Base-by-base conservation (phyloP, 2,888 invertebrate species). In the Andrena dorsata region DNA sequence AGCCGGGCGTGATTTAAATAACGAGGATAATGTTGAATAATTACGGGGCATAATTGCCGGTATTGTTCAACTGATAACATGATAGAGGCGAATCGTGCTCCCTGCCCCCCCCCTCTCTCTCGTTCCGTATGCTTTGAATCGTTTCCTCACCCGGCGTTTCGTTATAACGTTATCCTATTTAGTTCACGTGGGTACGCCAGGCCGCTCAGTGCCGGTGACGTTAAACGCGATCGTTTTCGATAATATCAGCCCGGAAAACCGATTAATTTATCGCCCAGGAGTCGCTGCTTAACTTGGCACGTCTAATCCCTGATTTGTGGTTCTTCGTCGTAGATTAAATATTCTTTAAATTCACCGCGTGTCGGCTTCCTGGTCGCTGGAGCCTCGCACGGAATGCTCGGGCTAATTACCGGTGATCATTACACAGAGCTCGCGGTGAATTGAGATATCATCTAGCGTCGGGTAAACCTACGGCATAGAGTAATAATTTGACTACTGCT, bases 1-100 rank as follows among this genome's bases (percentile, higher is more conserved):
- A 6, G 49, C 69, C 5, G 41, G 20, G 35, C 58, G 66, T 75
- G 69, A 82, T 82, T 82, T 76, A 76, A 82, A 76, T 75, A 81
- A 81, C 61, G 75, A 75, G 70, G 75, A 75, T 82, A 81, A 82
- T 70, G 63, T 64, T 64, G 81, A 70, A 81, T 74, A 75, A 82
- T 81, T 74, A 80, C 32, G 60, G 20, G 20, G n/a, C 47, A 61
- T 80, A 81, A 81, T 81, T 81, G 65, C 58, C 58, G 28, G 51
- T 60, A 81, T 75, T 81, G 81, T 75, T 49, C 68, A 35, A 20
- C 28, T 56, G 72, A 72, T 63, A 72, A 80, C 61, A 73, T 49
- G 63, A 72, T 56, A 26, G 65, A 61, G 60, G 72, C 26, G 61
- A 51, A 47, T 28, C 65, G 60, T 76, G 66, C 35, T 13, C 6